Conservation (phyloP, 2,888 invertebrate genomes). For the Onthophagus sagittarius region DNA sequence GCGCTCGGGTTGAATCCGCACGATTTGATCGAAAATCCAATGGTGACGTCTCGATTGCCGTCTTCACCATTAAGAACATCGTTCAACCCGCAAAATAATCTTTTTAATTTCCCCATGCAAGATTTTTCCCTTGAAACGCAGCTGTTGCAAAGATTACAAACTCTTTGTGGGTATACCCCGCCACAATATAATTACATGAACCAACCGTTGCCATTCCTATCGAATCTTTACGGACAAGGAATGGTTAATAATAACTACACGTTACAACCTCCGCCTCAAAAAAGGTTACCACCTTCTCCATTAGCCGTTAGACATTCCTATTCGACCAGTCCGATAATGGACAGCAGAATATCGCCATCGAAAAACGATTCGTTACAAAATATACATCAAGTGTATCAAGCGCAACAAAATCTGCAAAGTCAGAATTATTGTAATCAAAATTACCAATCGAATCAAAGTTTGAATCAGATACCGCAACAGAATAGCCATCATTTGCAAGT, state of each 20-base stretch:
- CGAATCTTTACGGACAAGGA: constrained; percentile 35
- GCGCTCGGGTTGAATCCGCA: constrained; percentile 39
- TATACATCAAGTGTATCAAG: constrained; percentile 17
- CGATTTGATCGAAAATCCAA: constrained; percentile 44
- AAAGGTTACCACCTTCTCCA: constrained; percentile 40
- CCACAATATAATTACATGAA: constrained; percentile 35
- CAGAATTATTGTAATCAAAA: constrained; percentile 19
- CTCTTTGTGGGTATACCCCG: constrained; percentile 49
- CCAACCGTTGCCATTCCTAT: constrained; percentile 32
- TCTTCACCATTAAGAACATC: constrained; percentile 43
- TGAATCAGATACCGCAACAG: constrained; percentile 17
- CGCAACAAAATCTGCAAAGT: constrained; percentile 28
- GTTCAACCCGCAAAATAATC: constrained; percentile 38
- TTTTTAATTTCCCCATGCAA: constrained; percentile 42
- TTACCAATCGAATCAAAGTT: constrained; percentile 20
- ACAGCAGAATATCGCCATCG: constrained; percentile 35
- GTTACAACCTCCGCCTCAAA: constrained; percentile 44
- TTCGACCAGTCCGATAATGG: constrained; percentile 37
- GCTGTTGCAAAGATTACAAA: constrained; percentile 53
- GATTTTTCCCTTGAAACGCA: constrained; percentile 47
- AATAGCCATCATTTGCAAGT: constrained; percentile 27
- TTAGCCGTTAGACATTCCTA: constrained; percentile 41
- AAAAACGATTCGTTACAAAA: constrained; percentile 36
- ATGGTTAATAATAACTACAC: constrained; percentile 41
- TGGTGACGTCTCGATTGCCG: constrained; percentile 42